A percentile compares a stretch with the other conserved stretches of the same genome.
These are phyloP conservation scores for Dinoponera quadriceps DNA, from an alignment of 1,140 invertebrate genomes.

Conservation along the genomic window DNA sequence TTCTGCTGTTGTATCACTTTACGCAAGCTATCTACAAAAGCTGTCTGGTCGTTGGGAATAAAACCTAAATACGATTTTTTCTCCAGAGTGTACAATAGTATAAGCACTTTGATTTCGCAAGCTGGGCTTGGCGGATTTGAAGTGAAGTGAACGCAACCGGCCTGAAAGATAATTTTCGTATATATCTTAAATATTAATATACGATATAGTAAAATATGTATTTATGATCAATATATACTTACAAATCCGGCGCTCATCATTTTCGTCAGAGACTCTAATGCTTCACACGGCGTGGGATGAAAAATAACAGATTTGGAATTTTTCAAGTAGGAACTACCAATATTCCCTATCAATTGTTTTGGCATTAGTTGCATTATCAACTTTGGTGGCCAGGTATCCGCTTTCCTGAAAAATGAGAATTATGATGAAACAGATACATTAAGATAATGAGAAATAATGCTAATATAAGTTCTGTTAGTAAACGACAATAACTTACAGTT, in stretches of 20 bases:
- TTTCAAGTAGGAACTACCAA: constrained; percentile 94
- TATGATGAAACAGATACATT: not conserved
- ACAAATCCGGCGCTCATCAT: constrained; percentile 97
- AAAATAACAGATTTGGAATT: constrained; percentile 95
- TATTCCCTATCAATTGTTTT: constrained; percentile 94
- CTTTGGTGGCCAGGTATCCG: constrained; percentile 96
- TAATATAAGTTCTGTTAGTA: not conserved
- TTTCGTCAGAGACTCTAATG: constrained; percentile 93
- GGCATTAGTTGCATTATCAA: constrained; percentile 97
- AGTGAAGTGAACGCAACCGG: constrained; percentile 96
- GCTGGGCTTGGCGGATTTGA: constrained; percentile 87
- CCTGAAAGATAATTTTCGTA: constrained; percentile 87
- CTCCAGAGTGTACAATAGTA: constrained; percentile 95
- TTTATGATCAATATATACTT: constrained; percentile 84
- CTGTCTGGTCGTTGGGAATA: constrained; percentile 97
- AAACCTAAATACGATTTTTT: constrained; percentile 96
- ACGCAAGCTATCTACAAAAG: constrained; percentile 92
- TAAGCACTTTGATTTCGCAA: constrained; percentile 96
- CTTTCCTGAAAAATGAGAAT: constrained; percentile 88
- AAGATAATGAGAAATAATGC: not conserved
- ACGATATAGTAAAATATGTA: not conserved
- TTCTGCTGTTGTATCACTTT: constrained; percentile 94
- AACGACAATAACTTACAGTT: constrained; percentile 88
- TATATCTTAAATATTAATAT: constrained; percentile 28
- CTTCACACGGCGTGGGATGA: constrained; percentile 91